Evolutionary conservation across 2,888 invertebrate species (phyloP), one percentile per base, ranked within the genome.

Genomic region (Pachycephus smyrnensis): DNA sequence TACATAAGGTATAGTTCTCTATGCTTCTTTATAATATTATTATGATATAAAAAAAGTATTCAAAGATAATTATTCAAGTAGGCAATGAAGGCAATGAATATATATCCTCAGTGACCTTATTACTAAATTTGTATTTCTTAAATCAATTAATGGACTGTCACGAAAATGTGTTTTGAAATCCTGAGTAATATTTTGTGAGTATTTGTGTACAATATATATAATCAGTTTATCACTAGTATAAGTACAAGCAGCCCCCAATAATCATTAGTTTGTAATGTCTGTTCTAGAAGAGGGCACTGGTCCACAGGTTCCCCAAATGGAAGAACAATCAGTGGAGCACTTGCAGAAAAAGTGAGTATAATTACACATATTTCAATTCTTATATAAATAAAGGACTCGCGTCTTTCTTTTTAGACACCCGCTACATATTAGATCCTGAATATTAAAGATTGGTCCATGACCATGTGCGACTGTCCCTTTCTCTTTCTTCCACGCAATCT

Each of bases 211-310:
- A 15, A 40, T 15, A 69, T 69, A 33, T 32, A 69, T 30, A 30
- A 69, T 23, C 71, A 71, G 71, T 71, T 33, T 71, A 71, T 71
- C 71, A 32, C 23, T 71, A 31, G 71, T 71, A 33, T 71, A 33
- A 71, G 30, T 71, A 71, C 9, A 71, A 71, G 31, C 32, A 33
- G 33, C n/a, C 9, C 15, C 71, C 12, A 71, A 33, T 71, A 71
- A 9, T 71, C 31, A 71, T 12, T 33, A 71, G 71, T 71, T 71
- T 33, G 33, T 31, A 71, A 71, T 71, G 12, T 33, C 32, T 71
- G 71, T 71, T 71, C 32, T 33, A 71, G 71, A 33, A 32, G 71
- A 71, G 32, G 71, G 31, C 32, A 31, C 32, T 71, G 71, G 9
- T 32, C 71, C 71, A 71, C 9, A 1, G 23, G 23, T 55, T 55